A percentile compares a stretch with the other conserved stretches of the same genome.
These are phyloP conservation scores for Allygus modestus DNA, from an alignment of 2,888 invertebrate species.

Conservation along the genomic window DNA sequence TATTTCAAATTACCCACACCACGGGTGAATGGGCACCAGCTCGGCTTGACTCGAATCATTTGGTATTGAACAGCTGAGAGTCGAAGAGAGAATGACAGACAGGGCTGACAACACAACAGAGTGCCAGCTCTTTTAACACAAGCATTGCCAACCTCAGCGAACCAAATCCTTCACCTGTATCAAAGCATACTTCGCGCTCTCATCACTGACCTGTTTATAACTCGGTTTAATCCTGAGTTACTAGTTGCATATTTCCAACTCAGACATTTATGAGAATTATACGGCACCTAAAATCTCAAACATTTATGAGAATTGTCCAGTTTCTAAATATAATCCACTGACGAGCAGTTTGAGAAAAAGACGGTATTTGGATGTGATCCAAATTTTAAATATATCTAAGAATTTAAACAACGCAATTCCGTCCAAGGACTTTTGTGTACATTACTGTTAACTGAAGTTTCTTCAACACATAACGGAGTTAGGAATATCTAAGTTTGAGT, in stretches of 20 bases:
- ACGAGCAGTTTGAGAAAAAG: background rate
- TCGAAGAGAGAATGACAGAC: conserved; percentile 15
- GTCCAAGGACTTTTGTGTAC: too few species aligned
- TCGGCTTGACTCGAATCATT: background rate
- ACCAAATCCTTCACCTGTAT: conserved; percentile 5
- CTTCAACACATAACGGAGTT: too few species aligned
- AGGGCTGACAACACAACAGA: conserved; percentile 10
- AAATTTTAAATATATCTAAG: background rate
- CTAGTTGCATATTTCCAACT: background rate
- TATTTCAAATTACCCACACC: background rate
- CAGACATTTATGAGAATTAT: background rate
- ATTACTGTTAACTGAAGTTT: too few species aligned
- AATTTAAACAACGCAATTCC: background rate
- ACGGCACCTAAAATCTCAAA: background rate
- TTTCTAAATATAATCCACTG: background rate
- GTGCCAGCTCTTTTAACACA: conserved; percentile 21
- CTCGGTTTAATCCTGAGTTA: background rate
- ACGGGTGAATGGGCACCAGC: background rate
- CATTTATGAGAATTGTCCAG: background rate
- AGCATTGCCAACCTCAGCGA: conserved; percentile 3
- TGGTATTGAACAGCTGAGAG: conserved; percentile 36
- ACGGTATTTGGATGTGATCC: background rate
- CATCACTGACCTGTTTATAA: background rate
- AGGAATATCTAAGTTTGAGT: too few species aligned
- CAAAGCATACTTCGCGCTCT: conserved; percentile 28